These are phyloP conservation scores for Bettongia penicillata DNA, from an alignment of 2,113 vertebrate species.

Conservation along the genomic window DNA sequence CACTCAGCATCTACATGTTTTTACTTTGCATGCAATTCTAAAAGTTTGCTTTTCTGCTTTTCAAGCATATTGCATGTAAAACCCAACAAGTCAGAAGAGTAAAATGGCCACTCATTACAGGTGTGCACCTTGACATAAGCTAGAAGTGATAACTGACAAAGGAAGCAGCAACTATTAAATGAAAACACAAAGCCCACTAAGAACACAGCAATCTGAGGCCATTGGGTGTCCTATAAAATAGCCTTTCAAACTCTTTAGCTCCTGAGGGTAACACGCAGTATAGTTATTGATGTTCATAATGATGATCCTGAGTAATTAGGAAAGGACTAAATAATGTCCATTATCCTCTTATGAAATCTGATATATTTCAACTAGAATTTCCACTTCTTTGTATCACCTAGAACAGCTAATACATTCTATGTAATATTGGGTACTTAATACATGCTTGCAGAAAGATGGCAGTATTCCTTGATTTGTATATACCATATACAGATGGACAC, in stretches of 20 bases:
- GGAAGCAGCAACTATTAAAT: not conserved
- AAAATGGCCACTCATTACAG: not conserved
- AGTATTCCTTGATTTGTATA: not conserved
- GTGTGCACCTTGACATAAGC: not conserved
- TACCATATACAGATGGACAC: not conserved
- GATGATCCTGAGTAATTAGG: not conserved
- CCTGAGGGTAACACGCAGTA: not conserved
- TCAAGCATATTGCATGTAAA: not conserved
- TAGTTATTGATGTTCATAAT: not conserved
- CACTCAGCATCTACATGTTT: conserved; percentile 5
- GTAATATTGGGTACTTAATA: not conserved
- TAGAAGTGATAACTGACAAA: not conserved
- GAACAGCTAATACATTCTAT: not conserved
- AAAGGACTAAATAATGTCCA: not conserved
- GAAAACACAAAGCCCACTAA: not conserved
- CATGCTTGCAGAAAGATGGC: not conserved
- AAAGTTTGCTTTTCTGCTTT: not conserved
- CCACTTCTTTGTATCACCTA: not conserved
- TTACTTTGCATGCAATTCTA: conserved; percentile 16
- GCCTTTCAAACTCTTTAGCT: not conserved
- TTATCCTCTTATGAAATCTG: not conserved
- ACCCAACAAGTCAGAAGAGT: not conserved
- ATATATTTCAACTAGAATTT: not conserved
- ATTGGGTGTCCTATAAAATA: not conserved
- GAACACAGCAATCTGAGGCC: not conserved